Conservation (phyloP, 2,888 invertebrate species). For the Pyrgus malvae region DNA sequence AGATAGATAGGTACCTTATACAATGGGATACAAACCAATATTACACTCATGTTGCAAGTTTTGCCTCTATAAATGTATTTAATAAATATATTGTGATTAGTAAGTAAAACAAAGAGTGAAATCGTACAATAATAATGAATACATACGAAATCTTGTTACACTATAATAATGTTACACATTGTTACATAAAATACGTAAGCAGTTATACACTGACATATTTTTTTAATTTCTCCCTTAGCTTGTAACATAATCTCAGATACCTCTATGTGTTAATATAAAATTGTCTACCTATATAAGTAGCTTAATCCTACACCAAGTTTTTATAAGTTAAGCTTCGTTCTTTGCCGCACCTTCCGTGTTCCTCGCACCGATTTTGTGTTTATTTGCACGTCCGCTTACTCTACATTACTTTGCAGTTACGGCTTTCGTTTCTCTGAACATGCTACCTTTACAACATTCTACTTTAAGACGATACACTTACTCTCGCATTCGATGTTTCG, state of each 20-base stretch:
- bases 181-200: slow-evolving; percentile 69
- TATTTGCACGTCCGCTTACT: slow-evolving; percentile 68
- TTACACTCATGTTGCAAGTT: slow-evolving; percentile 55
- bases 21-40: slow-evolving; percentile 49
- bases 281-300: slow-evolving; percentile 3
- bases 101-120: slow-evolving; percentile 69
- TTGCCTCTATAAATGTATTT: slow-evolving; percentile 44
- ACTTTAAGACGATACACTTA: slow-evolving; percentile 65
- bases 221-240: slow-evolving; percentile 61
- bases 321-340: slow-evolving; percentile 34
- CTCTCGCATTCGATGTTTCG: slow-evolving; percentile 66
- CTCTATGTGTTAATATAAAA: slow-evolving; percentile 9
- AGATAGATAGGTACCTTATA: slow-evolving; percentile 50
- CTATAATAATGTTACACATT: slow-evolving; percentile 73
- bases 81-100: slow-evolving; percentile 61
- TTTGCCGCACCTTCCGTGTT: slow-evolving; percentile 61
- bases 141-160: slow-evolving; percentile 60
- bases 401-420: slow-evolving; percentile 52
- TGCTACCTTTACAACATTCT: slow-evolving; percentile 58
- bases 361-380: slow-evolving; percentile 62
- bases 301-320: slow-evolving; percentile 9
- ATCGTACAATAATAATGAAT: slow-evolving; percentile 77
- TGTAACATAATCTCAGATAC: slow-evolving; percentile 37
- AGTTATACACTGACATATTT: slow-evolving; percentile 62
- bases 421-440: slow-evolving; percentile 51